Evolutionary conservation across 1,140 invertebrate genomes (phyloP), one percentile per base, ranked within the genome.

Genomic region (Apis laboriosa): DNA sequence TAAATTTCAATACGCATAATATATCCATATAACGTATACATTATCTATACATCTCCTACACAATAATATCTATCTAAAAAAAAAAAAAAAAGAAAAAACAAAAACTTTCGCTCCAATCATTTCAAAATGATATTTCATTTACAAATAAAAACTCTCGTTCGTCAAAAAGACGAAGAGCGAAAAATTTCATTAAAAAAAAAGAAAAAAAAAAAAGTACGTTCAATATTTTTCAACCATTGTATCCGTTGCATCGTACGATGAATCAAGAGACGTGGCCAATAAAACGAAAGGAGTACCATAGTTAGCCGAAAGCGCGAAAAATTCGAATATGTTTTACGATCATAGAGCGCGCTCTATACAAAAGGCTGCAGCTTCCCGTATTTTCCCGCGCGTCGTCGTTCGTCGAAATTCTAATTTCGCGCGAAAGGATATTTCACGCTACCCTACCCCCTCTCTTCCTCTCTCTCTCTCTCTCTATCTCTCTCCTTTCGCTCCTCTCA

Each of bases 401-500:
- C 63, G 79, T 76, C 72, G 79, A 81, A 81, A 81, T 76, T 81
- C 79, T 81, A 81, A 81, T 76, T 81, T 81, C 79, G 63, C 72
- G 72, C 72, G 34, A 19, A 58, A 73, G 71, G 55, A 81, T 81
- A 81, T 68, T 81, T 81, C 66, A 81, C 64, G 64, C 63, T 60
- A 4, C 7, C 12, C 21, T 51, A 15, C n/a, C 19, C 55, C 55
- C 13, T 49, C 21, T 11, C 43, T 63, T 4, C 7, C 8, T 68
- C 43, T 67, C 63, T 34, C 51, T 77, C 12, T 76, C 8, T 76
- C 12, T 43, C 24, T 67, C 63, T 13, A 17, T 17, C 15, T 8
- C n/a, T 43, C 17, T 67, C 7, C 21, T 19, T 64, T 64, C 34
- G 9, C 51, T 24, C 24, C 28, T 49, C 49, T 51, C 34, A 61